phyloP scores from a whole-genome alignment of 2,888 invertebrate species.

The Agrochola litura region DNA sequence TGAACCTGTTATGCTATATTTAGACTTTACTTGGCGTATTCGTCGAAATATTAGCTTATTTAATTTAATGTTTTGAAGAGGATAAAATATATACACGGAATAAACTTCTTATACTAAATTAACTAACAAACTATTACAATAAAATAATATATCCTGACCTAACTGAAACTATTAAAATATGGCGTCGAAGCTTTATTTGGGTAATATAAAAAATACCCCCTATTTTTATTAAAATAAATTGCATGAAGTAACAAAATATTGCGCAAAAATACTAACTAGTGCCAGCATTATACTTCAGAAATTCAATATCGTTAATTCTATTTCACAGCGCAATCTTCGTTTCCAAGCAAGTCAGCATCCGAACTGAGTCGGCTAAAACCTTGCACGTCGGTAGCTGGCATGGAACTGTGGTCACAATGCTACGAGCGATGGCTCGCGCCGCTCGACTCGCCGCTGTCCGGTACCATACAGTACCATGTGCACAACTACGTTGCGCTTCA shows the following conservation, averaged over 20 bases:
- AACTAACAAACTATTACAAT: too few relatives aligned
- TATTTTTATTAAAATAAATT: background rate
- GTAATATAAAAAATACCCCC: background rate
- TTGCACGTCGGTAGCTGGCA: slow-evolving; percentile 88
- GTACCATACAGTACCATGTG: slow-evolving; percentile 88
- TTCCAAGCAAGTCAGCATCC: slow-evolving; percentile 48
- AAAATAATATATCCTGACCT: too few relatives aligned
- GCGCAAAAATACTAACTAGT: background rate
- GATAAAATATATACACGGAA: too few relatives aligned
- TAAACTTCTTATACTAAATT: too few relatives aligned
- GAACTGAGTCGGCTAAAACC: slow-evolving; percentile 80
- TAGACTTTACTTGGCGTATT: background rate
- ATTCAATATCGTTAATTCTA: background rate
- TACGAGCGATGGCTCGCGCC: slow-evolving; percentile 97
- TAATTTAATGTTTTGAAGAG: too few relatives aligned
- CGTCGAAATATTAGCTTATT: background rate
- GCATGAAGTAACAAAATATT: background rate
- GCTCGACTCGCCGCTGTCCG: slow-evolving; percentile 94
- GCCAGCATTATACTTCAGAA: background rate
- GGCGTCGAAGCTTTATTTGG: background rate
- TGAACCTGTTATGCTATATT: background rate
- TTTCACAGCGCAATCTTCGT: slow-evolving; percentile 66
- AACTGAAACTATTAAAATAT: too few relatives aligned
- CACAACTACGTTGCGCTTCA: slow-evolving; percentile 62
- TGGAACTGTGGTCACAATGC: slow-evolving; percentile 96